Evolutionary conservation across 2,888 invertebrate species (phyloP).

Genomic region (Mamestra brassicae): DNA sequence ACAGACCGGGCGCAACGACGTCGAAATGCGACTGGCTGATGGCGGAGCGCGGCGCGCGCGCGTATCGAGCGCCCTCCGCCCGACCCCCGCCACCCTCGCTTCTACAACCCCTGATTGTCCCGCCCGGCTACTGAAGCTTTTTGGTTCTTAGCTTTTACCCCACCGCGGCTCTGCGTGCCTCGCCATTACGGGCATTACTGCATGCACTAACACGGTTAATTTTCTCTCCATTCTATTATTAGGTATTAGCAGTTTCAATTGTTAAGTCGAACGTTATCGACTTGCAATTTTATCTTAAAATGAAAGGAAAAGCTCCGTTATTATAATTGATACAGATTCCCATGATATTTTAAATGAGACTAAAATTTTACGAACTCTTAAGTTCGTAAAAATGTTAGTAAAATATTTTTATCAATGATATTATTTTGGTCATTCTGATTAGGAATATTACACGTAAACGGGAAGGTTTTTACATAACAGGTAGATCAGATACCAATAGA

Average conservation of each 20-base stretch:
- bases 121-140: constrained; percentile 74
- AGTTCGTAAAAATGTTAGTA: neutral
- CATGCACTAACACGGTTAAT: constrained; percentile 54
- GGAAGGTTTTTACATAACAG: too few relatives aligned
- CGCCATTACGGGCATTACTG: constrained; percentile 49
- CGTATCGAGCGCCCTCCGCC: constrained; percentile 87
- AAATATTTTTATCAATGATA: too few relatives aligned
- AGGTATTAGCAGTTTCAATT: constrained; percentile 6
- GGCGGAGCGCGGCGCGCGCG: constrained; percentile 85
- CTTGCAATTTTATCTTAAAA: neutral
- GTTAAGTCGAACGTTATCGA: neutral
- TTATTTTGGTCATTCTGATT: too few relatives aligned
- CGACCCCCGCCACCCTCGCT: constrained; percentile 82
- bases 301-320: constrained; percentile 5
- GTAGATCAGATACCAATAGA: too few relatives aligned
- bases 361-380: too few relatives aligned
- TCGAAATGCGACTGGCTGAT: constrained; percentile 85
- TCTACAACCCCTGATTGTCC: constrained; percentile 80
- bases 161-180: constrained; percentile 58
- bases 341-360: neutral
- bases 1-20: constrained; percentile 77
- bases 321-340: neutral
- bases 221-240: constrained; percentile 23
- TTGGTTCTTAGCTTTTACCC: constrained; percentile 73
- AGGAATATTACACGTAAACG: too few relatives aligned